Evolutionary conservation across 2,888 invertebrate species (phyloP).

Genomic region (Tenthredo livida): DNA sequence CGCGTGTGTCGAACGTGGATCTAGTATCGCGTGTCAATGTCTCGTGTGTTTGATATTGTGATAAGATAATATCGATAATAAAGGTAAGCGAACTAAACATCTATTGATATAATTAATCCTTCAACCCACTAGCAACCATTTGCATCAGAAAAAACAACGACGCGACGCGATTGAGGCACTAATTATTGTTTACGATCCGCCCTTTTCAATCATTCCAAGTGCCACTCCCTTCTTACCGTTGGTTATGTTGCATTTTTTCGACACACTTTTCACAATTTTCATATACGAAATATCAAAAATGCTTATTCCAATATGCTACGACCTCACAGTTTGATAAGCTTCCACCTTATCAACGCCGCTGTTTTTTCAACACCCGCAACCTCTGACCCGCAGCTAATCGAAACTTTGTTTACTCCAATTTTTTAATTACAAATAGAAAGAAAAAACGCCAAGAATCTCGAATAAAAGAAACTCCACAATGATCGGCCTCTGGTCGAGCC

Average conservation of each 20-base stretch:
- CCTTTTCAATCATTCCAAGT: neutral
- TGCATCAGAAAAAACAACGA: neutral
- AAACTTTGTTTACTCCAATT: neutral
- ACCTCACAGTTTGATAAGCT: neutral
- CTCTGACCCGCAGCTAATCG: neutral
- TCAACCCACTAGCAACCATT: neutral
- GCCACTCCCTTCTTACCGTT: slow-evolving; percentile 36
- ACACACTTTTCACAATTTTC: neutral
- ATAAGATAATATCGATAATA: slow-evolving; percentile 29
- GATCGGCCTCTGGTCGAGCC: slow-evolving; percentile 7
- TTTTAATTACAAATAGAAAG: neutral
- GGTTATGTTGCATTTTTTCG: neutral
- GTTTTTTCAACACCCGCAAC: neutral
- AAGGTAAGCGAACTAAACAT: slow-evolving; percentile 2
- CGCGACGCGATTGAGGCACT: slow-evolving; percentile 10
- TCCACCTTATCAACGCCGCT: neutral
- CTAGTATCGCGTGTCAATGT: slow-evolving; percentile 30
- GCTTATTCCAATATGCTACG: neutral
- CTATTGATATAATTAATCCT: neutral
- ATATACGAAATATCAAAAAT: neutral
- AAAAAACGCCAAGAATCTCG: neutral
- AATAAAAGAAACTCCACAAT: neutral
- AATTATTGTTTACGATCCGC: slow-evolving; percentile 30
- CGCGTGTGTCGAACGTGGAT: neutral
- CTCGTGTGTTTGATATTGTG: slow-evolving; percentile 27